A percentile compares a stretch with the other conserved stretches of the same genome.
phyloP scores from a whole-genome alignment of 1,140 invertebrate species.

The Nomia melanderi region DNA sequence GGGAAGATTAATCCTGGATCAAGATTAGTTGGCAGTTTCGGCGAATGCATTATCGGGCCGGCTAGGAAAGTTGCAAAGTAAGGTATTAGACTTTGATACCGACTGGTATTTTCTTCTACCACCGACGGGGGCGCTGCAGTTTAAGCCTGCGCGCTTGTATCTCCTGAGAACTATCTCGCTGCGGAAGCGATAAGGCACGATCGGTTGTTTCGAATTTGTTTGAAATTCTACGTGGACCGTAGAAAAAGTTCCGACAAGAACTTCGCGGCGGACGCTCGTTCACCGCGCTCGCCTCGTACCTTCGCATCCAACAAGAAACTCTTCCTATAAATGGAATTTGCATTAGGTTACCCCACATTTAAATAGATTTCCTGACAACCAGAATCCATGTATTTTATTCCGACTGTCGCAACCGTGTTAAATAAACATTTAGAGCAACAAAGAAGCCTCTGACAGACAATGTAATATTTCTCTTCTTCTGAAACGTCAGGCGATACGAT shows the following conservation, averaged over 20 bases:
- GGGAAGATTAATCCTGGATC: slow-evolving; percentile 13
- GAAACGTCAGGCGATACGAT: no score
- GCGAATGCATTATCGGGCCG: slow-evolving; percentile 18
- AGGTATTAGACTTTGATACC: slow-evolving; percentile 1
- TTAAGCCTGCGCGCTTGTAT: slow-evolving; percentile 21
- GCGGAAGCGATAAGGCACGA: slow-evolving; percentile 38
- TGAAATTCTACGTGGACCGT: slow-evolving; percentile 18
- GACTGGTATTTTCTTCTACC: neutral
- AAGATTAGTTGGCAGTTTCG: slow-evolving; percentile 14
- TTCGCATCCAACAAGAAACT: neutral
- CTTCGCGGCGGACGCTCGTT: neutral
- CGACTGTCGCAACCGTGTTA: neutral
- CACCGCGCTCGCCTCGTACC: neutral
- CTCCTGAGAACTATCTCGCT: slow-evolving; percentile 39
- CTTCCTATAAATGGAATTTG: neutral
- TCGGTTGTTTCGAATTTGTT: slow-evolving; percentile 37
- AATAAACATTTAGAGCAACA: no score
- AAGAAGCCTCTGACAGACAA: no score
- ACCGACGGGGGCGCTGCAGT: slow-evolving; percentile 5
- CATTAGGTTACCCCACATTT: neutral
- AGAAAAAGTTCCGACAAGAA: slow-evolving; percentile 1
- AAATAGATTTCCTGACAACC: neutral
- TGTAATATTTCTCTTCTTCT: no score
- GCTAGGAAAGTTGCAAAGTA: slow-evolving; percentile 26
- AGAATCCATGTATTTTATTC: neutral